These are phyloP conservation scores for Torymus tubicola DNA, from an alignment of 2,888 invertebrate genomes.

Conservation along the genomic window DNA sequence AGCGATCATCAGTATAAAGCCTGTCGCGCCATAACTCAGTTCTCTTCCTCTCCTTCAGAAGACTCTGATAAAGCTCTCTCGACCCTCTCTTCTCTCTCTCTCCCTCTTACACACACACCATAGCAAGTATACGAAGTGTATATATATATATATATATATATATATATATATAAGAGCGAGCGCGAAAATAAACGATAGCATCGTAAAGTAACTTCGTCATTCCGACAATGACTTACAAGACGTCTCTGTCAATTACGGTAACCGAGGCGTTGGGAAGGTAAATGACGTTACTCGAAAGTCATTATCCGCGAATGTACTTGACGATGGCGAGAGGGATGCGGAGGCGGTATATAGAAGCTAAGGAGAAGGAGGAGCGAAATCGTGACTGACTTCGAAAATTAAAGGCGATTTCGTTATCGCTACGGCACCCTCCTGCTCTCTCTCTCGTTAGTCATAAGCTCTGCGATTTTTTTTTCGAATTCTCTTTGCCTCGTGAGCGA, in stretches of 20 bases:
- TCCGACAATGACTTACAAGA: conserved; percentile 53
- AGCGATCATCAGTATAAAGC: no score
- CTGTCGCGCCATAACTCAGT: no score
- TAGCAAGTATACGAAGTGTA: no score
- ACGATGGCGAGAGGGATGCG: background rate
- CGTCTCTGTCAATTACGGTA: conserved; percentile 53
- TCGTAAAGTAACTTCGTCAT: conserved; percentile 53
- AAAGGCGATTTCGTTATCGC: conserved; percentile 44
- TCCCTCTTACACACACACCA: no score
- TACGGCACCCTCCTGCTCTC: background rate
- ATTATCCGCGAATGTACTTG: conserved; percentile 30
- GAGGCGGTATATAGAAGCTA: background rate
- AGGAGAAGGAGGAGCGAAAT: conserved; percentile 16
- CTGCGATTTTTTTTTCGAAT: conserved; percentile 1
- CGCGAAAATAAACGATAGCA: conserved; percentile 18
- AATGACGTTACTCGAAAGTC: conserved; percentile 49
- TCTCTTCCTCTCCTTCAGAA: no score
- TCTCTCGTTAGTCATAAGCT: conserved; percentile 36
- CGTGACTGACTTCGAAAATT: conserved; percentile 44
- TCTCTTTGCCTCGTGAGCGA: background rate
- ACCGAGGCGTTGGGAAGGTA: conserved; percentile 42
- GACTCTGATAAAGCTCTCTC: no score
- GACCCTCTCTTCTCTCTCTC: no score
- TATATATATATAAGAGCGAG: background rate
- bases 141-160: no score